Base-by-base conservation (phyloP, 2,797 vertebrate species). In the Lophius americanus region DNA sequence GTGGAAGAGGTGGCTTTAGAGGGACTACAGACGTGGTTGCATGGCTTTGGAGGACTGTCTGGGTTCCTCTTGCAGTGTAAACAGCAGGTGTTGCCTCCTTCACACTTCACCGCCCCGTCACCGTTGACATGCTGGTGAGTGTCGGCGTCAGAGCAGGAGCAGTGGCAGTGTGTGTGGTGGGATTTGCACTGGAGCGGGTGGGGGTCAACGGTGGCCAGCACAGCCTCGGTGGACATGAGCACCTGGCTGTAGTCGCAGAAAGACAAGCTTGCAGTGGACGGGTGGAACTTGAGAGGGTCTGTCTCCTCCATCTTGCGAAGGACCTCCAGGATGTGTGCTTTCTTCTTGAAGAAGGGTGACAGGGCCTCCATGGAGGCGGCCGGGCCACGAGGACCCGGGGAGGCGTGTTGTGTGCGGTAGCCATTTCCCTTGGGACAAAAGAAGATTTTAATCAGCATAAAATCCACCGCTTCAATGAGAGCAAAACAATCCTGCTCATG, bases 241-340 rank as follows among this genome's bases (percentile, higher is more conserved):
- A 91, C 92, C 84, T 93, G 93, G 84, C 93, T 92, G 85, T 94
- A 94, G 90, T 95, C 93, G 56, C 92, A 93, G 88, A 94, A 93
- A 36, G 92, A 91, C 58, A 94, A 66, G 83, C 91, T 89, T 0
- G 92, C 71, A 0, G 92, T 85, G 52, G 92, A 93, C 23, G 93
- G 93, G 86, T 94, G 88, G 87, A 92, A 90, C 78, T 95, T 89
- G 33, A 96, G 92, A 0, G 96, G 95, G 77, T 98, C 97, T 0
- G 96, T 96, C 88, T 97, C 96, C 90, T 99, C 97, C 88, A 98
- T 93, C 84, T 96, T 97, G 62, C 96, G 94, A 43, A 99, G 92
- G 67, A 98, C 97, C 78, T 98, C 97, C 85, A 99, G 90, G 88
- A 99, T 98, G 90, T 97, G 97, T 76, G 97, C 97, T 92, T 98